Percentiles rank a stretch among this genome's conserved stretches.
phyloP scores from a whole-genome alignment of 2,113 vertebrate genomes.

The Micronisus gabar region DNA sequence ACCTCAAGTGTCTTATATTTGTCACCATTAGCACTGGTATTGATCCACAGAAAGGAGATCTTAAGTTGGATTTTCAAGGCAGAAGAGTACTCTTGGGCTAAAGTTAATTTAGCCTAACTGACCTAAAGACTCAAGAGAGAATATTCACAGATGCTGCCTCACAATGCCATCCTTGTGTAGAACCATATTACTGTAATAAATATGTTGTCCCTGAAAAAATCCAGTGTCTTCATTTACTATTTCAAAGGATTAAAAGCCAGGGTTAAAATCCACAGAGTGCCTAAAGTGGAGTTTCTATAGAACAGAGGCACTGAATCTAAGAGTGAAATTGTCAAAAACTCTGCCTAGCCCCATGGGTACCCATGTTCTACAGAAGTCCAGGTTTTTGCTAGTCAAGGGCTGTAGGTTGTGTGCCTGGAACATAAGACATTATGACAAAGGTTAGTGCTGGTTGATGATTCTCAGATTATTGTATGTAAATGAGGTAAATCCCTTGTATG shows the following conservation, averaged over 20 bases:
- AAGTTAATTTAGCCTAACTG: neutral
- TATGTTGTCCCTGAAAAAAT: neutral
- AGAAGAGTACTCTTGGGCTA: neutral
- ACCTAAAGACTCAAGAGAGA: neutral
- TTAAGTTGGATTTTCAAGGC: neutral
- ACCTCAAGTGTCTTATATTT: neutral
- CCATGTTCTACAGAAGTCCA: neutral
- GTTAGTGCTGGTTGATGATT: accelerated
- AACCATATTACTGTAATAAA: neutral
- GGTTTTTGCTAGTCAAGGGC: neutral
- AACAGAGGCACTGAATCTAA: neutral
- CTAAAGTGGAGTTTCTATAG: neutral
- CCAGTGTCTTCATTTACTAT: neutral
- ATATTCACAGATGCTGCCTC: neutral
- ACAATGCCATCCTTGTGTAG: neutral
- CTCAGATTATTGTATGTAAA: neutral
- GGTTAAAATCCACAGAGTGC: neutral
- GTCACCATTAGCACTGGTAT: neutral
- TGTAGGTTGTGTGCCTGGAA: neutral
- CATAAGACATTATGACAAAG: neutral
- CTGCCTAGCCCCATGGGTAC: too few species aligned
- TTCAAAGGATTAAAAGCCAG: neutral
- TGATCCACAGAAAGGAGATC: neutral
- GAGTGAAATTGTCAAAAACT: neutral
- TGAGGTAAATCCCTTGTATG: neutral